phyloP scores from a whole-genome alignment of 2,888 invertebrate species.

The Eupithecia dodoneata region DNA sequence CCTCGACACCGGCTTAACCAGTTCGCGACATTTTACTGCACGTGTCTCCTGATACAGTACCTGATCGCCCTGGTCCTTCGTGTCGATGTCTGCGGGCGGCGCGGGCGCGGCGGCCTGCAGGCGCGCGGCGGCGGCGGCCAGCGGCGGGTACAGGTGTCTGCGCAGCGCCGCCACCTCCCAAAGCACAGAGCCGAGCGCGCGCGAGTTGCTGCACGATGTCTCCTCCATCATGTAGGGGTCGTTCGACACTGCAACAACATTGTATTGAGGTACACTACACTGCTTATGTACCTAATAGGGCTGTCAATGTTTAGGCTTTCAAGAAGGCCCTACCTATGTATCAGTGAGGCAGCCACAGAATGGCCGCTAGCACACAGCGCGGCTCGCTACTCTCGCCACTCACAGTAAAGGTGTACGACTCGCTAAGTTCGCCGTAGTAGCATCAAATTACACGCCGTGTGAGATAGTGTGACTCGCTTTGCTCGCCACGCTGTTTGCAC shows the following conservation, averaged over 20 bases:
- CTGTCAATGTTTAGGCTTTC: no score
- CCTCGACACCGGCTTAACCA: no score
- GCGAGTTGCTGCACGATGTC: slow-evolving; percentile 89
- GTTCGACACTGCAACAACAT: slow-evolving; percentile 66
- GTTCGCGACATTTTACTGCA: not conserved
- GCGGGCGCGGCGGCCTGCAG: slow-evolving; percentile 25
- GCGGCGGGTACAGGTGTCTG: slow-evolving; percentile 83
- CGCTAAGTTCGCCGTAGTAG: no score
- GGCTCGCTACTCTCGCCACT: not conserved
- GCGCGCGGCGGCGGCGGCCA: slow-evolving; percentile 44
- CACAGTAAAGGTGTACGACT: no score
- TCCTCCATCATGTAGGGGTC: slow-evolving; percentile 96
- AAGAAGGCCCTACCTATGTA: no score
- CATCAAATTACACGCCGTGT: no score
- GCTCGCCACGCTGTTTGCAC: no score
- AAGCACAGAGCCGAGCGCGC: slow-evolving; percentile 94
- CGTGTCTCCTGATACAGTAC: not conserved
- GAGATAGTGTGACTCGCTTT: no score
- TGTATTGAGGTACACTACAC: not conserved
- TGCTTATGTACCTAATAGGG: not conserved
- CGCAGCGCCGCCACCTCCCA: slow-evolving; percentile 94
- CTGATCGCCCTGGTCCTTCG: not conserved
- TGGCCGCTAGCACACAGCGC: not conserved
- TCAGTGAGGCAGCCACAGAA: no score
- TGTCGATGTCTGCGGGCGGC: slow-evolving; percentile 2